A percentile compares a stretch with the other conserved stretches of the same genome.
These are phyloP conservation scores for Lamellibrachia satsuma DNA, from an alignment of 2,888 invertebrate genomes.

Conservation along the genomic window DNA sequence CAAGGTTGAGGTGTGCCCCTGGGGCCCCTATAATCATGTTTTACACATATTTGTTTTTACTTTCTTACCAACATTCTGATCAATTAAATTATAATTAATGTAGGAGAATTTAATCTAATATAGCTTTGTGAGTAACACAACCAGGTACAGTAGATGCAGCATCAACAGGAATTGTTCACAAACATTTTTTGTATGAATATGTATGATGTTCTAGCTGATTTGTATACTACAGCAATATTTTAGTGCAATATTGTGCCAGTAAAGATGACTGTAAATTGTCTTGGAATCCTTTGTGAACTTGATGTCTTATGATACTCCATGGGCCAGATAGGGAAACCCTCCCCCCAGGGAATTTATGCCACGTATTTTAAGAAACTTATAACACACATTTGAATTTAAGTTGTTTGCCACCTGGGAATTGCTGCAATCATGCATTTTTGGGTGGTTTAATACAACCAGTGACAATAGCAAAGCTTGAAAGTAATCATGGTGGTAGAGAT, in stretches of 20 bases:
- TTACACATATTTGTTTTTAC: background rate
- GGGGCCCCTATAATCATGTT: background rate
- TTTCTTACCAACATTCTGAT: conserved; percentile 5
- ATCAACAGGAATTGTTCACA: background rate
- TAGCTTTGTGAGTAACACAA: conserved; percentile 13
- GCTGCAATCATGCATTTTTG: too few relatives aligned
- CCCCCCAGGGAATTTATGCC: too few relatives aligned
- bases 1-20: background rate
- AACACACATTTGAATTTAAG: too few relatives aligned
- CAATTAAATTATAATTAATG: background rate
- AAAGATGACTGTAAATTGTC: background rate
- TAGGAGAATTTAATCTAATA: background rate
- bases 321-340: too few relatives aligned
- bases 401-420: too few relatives aligned
- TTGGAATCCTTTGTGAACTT: background rate
- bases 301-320: too few relatives aligned
- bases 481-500: too few relatives aligned
- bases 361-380: too few relatives aligned
- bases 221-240: background rate
- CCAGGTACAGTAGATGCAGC: background rate
- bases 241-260: conserved; percentile 17
- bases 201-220: background rate
- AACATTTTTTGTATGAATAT: background rate
- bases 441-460: too few relatives aligned
- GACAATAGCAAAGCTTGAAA: too few relatives aligned